Base-by-base conservation (phyloP, 2,113 vertebrate species). In the Varanus komodoensis region DNA sequence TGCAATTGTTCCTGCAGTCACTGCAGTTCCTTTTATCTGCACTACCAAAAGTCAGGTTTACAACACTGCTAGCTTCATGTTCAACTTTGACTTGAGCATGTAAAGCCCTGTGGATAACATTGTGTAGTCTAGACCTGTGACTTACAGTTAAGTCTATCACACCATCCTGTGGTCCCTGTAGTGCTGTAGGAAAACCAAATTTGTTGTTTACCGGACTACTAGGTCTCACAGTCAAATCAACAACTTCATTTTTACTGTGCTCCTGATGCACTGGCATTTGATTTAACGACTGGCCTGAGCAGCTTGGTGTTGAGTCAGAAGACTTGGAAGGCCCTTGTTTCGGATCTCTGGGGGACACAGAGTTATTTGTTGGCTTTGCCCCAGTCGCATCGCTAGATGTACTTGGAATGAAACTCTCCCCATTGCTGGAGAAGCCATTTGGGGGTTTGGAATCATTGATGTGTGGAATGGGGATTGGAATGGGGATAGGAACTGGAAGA, bases 61-160 rank as follows among this genome's bases (percentile, higher is more conserved):
- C 96, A 96, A 97, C 96, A 96, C 97, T 98, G 90, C 97, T 98
- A 52, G 96, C 94, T 93, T 99, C 99, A 89, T 97, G 97, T 96
- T 99, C 99, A 83, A 98, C 96, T 97, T 99, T 98, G 92, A 98
- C 98, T 95, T 98, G 98, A 94, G 98, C 92, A 1, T 98, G 97
- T 74, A 98, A 95, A 94, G 98, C 98, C 96, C 98, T 98, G 89
- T 99, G 98, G 97, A 99, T 98, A 90, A 99, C 98, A 91, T 98
- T 98, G 97, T 98, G 98, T 95, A 98, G 98, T 95, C 98, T 98
- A 89, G 98, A 97, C 78, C 98, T 98, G 92, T 98, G 98, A 91
- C 98, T 98, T 93, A 99, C 96, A 0, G 99, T 99, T 93, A 99
- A 97, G 97, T 99, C 99, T 96, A 99, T 99, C 91, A 99, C 99